A percentile compares a stretch with the other conserved stretches of the same genome.
phyloP scores from a whole-genome alignment of 2,113 vertebrate species.

The Chlorodrepanis virens region DNA sequence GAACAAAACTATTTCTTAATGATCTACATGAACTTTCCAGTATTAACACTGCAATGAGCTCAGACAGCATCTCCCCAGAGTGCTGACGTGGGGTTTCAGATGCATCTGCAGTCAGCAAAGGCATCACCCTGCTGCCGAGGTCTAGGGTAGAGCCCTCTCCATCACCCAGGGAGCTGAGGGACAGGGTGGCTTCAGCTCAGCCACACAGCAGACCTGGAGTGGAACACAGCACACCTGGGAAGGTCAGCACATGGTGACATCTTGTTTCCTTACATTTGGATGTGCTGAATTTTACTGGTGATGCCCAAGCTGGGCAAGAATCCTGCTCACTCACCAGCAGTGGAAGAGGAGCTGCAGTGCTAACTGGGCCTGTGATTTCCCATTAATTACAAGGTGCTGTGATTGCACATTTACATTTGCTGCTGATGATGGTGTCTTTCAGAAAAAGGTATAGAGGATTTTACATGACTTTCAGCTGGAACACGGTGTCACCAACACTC shows the following conservation, averaged over 20 bases:
- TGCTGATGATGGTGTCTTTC: neutral
- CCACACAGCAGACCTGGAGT: neutral
- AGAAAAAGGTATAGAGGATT: slow-evolving; percentile 19
- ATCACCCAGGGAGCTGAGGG: neutral
- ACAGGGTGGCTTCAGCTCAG: neutral
- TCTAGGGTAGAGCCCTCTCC: neutral
- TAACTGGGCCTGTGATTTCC: neutral
- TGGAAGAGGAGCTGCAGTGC: neutral
- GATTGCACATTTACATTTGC: slow-evolving; percentile 42
- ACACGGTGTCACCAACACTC: slow-evolving; percentile 28
- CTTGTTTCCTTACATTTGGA: neutral
- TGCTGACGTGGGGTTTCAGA: neutral
- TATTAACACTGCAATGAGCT: slow-evolving; percentile 5
- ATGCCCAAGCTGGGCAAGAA: neutral
- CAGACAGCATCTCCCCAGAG: slow-evolving; percentile 32
- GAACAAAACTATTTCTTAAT: slow-evolving; percentile 43
- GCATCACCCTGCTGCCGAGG: neutral
- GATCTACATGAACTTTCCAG: slow-evolving; percentile 31
- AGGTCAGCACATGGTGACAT: neutral
- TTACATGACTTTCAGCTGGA: slow-evolving; percentile 55
- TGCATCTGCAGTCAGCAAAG: neutral
- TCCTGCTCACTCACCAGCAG: neutral
- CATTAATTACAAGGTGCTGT: neutral
- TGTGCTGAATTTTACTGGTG: neutral
- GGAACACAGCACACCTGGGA: neutral